Evolutionary conservation across 2,888 invertebrate genomes (phyloP).

Genomic region (Philopedon plagiatum): DNA sequence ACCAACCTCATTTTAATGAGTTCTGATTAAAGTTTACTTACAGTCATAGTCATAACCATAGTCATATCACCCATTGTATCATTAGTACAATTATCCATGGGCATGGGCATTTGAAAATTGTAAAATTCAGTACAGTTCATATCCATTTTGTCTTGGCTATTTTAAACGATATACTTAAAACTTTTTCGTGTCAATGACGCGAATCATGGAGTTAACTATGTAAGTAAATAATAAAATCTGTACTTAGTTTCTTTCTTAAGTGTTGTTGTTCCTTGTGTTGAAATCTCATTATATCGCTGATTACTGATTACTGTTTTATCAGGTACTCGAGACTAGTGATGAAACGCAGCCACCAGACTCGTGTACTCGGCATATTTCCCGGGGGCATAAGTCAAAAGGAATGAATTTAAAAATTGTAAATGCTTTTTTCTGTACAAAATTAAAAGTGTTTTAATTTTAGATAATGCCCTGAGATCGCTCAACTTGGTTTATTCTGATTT

Average conservation of each 20-base stretch:
- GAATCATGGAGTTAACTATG: not conserved
- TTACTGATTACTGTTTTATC: not conserved
- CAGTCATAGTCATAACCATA: constrained; percentile 18
- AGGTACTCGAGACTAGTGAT: not conserved
- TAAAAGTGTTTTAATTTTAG: no score
- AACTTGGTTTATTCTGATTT: no score
- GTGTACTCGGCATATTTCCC: no score
- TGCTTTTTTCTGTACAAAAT: no score
- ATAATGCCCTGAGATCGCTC: no score
- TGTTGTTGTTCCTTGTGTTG: no score
- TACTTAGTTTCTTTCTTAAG: not conserved
- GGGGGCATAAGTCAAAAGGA: no score
- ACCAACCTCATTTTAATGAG: no score
- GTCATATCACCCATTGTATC: not conserved
- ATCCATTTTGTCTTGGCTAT: not conserved
- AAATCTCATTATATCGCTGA: not conserved
- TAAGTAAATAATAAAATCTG: not conserved
- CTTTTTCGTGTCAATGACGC: not conserved
- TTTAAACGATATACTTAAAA: not conserved
- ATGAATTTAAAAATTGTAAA: no score
- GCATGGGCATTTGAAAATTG: not conserved
- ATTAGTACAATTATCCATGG: constrained; percentile 6
- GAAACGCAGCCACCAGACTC: no score
- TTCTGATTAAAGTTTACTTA: constrained; percentile 22
- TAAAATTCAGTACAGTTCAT: constrained; percentile 1